Evolutionary conservation across 2,888 invertebrate species (phyloP).

Genomic region (Myathropa florea): DNA sequence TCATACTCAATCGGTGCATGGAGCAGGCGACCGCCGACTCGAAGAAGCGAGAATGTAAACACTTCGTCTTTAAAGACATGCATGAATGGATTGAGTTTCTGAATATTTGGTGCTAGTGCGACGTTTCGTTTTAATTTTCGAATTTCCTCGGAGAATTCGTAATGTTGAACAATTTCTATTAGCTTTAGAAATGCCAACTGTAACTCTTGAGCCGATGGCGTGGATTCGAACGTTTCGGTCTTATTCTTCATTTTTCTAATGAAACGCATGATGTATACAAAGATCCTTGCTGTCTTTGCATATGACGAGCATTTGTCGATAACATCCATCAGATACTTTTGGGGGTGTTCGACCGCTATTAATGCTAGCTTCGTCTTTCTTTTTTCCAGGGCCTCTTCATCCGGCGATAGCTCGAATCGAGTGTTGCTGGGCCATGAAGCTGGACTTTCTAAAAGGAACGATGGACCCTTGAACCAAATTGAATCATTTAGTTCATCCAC

Average conservation of each 20-base stretch:
- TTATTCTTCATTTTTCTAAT: background rate
- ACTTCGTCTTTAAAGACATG: too few species aligned
- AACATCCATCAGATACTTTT: background rate
- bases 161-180: too few species aligned
- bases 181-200: conserved; percentile 5
- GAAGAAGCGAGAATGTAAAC: too few species aligned
- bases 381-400: conserved; percentile 5
- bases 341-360: background rate
- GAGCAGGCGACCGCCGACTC: too few species aligned
- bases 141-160: too few species aligned
- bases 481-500: conserved; percentile 18
- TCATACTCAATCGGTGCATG: too few species aligned
- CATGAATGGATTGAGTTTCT: too few species aligned
- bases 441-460: background rate
- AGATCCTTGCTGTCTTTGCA: background rate
- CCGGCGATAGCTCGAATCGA: background rate
- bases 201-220: background rate
- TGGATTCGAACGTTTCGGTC: background rate
- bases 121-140: too few species aligned
- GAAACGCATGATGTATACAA: conserved; percentile 6
- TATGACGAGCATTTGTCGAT: background rate
- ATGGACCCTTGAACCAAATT: conserved; percentile 36
- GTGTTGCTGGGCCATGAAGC: background rate
- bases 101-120: too few species aligned
- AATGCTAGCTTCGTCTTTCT: conserved; percentile 4